Percentiles rank a stretch among this genome's conserved stretches.
Conservation (phyloP, 2,888 invertebrate species). For the Tenthredo notha region DNA sequence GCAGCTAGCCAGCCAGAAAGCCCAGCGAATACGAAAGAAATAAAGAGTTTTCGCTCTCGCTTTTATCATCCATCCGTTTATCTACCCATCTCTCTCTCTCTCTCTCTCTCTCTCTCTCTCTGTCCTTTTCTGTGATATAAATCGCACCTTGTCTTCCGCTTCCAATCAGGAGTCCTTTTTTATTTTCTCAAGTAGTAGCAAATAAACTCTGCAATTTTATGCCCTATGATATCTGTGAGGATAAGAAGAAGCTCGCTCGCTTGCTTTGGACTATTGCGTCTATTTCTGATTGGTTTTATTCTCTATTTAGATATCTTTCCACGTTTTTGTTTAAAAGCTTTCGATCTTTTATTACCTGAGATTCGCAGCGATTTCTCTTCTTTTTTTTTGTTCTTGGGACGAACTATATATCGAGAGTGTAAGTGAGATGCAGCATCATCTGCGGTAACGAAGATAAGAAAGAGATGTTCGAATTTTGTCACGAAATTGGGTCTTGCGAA, state of each 20-base stretch:
- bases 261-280: neutral
- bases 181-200: neutral
- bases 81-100: slow-evolving; percentile 54
- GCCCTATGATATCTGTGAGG: neutral
- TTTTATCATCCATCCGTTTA: slow-evolving; percentile 49
- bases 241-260: neutral
- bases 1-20: slow-evolving; percentile 30
- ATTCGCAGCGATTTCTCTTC: neutral
- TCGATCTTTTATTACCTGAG: neutral
- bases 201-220: neutral
- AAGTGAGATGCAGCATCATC: too few species aligned
- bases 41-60: slow-evolving; percentile 30
- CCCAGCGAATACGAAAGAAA: slow-evolving; percentile 26
- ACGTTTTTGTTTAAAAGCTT: neutral
- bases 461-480: neutral
- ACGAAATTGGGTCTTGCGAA: neutral
- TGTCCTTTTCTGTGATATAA: neutral
- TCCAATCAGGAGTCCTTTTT: slow-evolving; percentile 55
- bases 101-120: neutral
- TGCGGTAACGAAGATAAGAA: too few species aligned
- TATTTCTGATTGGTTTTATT: neutral
- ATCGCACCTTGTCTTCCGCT: slow-evolving; percentile 39
- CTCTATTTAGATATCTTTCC: neutral
- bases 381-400: neutral
- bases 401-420: neutral